Percentiles rank a stretch among this genome's conserved stretches.
Evolutionary conservation across 2,113 vertebrate species (phyloP).

Genomic region (Larimichthys polyactis): DNA sequence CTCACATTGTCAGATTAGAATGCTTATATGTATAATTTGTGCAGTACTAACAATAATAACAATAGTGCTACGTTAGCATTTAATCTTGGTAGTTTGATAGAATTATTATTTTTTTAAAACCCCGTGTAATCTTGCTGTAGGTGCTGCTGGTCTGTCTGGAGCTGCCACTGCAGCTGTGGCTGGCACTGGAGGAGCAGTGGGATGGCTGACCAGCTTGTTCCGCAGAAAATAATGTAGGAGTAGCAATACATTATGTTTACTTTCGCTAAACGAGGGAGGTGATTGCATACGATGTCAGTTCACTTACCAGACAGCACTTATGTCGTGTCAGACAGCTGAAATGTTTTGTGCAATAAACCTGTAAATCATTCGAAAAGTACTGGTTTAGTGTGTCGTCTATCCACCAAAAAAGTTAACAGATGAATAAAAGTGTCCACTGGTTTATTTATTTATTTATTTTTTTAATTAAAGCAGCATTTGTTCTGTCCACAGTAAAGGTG

Average conservation of each 20-base stretch:
- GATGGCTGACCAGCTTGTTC: background rate
- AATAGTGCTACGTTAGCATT: background rate
- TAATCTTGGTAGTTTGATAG: background rate
- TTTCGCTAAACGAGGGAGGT: too few relatives aligned
- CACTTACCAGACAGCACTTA: too few relatives aligned
- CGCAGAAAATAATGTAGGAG: too few relatives aligned
- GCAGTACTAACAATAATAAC: background rate
- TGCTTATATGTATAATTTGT: background rate
- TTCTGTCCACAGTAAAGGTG: too few relatives aligned
- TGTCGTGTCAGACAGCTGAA: background rate
- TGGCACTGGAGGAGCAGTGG: conserved; percentile 10
- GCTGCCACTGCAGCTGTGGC: conserved; percentile 17
- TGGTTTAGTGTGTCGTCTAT: background rate
- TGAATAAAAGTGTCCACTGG: too few relatives aligned
- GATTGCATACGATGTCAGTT: too few relatives aligned
- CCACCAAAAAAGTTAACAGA: too few relatives aligned
- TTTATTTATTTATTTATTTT: too few relatives aligned
- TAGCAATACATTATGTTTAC: too few relatives aligned
- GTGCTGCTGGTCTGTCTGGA: conserved; percentile 30
- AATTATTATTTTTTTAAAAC: background rate
- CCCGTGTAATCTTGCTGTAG: conserved; percentile 3
- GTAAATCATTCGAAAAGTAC: background rate
- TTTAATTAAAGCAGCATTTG: too few relatives aligned
- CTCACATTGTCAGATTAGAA: too few relatives aligned
- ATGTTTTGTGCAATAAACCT: conserved; percentile 4